Evolutionary conservation across 35 echinoderm and acorn worm species (phyloP).

Genomic region (Acanthaster planci): DNA sequence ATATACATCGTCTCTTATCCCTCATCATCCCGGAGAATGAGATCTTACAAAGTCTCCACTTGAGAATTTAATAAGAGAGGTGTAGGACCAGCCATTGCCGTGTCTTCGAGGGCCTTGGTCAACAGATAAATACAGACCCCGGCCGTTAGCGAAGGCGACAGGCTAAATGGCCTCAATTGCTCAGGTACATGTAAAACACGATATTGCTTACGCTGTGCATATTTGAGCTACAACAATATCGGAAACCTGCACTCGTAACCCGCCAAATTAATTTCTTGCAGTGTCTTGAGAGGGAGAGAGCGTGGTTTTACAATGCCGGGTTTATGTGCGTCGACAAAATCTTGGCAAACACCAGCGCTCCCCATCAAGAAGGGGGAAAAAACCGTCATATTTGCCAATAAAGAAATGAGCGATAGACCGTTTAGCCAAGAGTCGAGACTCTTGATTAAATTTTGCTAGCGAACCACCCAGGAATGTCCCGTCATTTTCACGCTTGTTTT

Average conservation of each 20-base stretch:
- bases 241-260: slow-evolving; percentile 1
- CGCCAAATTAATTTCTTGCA: slow-evolving; percentile 32
- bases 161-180: slow-evolving; percentile 13
- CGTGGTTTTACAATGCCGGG: not conserved
- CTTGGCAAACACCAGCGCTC: slow-evolving; percentile 2
- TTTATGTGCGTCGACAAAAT: slow-evolving; percentile 22
- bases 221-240: slow-evolving; percentile 26
- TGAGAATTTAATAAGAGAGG: slow-evolving; percentile 11
- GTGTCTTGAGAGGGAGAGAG: not conserved
- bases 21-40: not conserved
- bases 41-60: slow-evolving; percentile 28
- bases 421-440: not conserved
- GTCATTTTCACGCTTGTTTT: slow-evolving; percentile 20
- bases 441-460: slow-evolving; percentile 21
- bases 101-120: not conserved
- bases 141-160: not conserved
- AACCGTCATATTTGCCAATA: slow-evolving; percentile 17
- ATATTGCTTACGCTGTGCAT: slow-evolving; percentile 29
- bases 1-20: not conserved
- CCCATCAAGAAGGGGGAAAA: not conserved
- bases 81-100: slow-evolving; percentile 5
- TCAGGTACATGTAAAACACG: slow-evolving; percentile 6
- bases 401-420: not conserved
- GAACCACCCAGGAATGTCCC: not conserved
- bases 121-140: not conserved